phyloP scores from a whole-genome alignment of 2,113 vertebrate species.

The Lagopus muta region DNA sequence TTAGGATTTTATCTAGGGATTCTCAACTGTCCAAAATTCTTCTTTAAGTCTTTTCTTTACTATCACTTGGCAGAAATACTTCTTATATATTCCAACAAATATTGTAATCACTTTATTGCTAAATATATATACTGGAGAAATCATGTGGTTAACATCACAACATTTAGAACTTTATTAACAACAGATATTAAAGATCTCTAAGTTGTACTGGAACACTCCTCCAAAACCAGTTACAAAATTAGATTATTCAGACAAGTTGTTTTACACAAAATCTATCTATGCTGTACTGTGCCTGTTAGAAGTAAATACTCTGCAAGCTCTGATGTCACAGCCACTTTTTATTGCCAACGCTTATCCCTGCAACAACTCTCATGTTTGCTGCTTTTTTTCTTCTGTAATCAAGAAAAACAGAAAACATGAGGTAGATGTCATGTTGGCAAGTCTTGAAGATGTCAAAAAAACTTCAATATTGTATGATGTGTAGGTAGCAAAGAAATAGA shows the following conservation, averaged over 20 bases:
- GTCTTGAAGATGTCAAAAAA: accelerated
- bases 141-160: slow-evolving; percentile 7
- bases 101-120: slow-evolving; percentile 59
- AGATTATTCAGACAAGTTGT: background rate
- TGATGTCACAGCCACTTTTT: background rate
- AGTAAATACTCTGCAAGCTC: background rate
- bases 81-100: slow-evolving; percentile 55
- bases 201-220: background rate
- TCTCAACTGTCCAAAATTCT: slow-evolving; percentile 49
- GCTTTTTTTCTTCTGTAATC: background rate
- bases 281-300: background rate
- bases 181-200: background rate
- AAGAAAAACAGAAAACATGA: background rate
- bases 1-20: slow-evolving; percentile 61
- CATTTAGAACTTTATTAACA: slow-evolving; percentile 14
- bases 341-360: background rate
- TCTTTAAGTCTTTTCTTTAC: slow-evolving; percentile 46
- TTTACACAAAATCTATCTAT: background rate
- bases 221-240: background rate
- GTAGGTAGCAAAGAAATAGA: background rate
- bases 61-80: slow-evolving; percentile 63
- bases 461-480: background rate
- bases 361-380: background rate
- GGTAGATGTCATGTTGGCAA: background rate
- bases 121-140: slow-evolving; percentile 36